phyloP scores from a whole-genome alignment of 2,797 vertebrate genomes.

The Eulemur rubriventer region DNA sequence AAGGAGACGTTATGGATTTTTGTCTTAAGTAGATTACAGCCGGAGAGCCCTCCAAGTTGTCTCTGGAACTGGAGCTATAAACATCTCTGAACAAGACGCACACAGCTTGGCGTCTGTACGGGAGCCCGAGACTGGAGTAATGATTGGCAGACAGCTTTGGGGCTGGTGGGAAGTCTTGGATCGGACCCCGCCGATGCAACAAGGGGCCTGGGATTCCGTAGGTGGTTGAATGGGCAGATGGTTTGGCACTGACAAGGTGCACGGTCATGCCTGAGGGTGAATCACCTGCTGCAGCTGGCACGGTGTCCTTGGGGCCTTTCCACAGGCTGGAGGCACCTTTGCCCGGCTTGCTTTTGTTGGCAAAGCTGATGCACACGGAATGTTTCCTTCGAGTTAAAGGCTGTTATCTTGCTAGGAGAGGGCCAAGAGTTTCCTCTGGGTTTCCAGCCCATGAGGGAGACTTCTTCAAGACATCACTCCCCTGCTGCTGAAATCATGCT shows the following conservation, averaged over 20 bases:
- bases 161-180: conserved; percentile 14
- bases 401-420: conserved; percentile 59
- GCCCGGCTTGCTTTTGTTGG: conserved; percentile 9
- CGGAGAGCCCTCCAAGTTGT: conserved; percentile 72
- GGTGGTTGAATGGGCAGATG: neutral
- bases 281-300: conserved; percentile 51
- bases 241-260: neutral
- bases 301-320: neutral
- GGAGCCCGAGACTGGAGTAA: conserved; percentile 60
- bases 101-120: conserved; percentile 42
- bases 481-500: conserved; percentile 56
- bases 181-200: neutral
- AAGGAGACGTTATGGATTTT: conserved; percentile 82
- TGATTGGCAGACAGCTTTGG: conserved; percentile 58
- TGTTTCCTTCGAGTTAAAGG: conserved; percentile 34
- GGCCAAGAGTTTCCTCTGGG: conserved; percentile 44
- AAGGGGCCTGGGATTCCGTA: neutral
- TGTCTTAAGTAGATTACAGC: conserved; percentile 78
- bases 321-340: conserved; percentile 6
- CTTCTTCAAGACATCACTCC: neutral
- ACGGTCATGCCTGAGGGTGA: neutral
- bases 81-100: conserved; percentile 59
- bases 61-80: conserved; percentile 74
- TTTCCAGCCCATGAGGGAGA: conserved; percentile 49
- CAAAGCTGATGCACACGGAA: conserved; percentile 48